These are phyloP conservation scores for Polyodon spathula DNA, from an alignment of 2,113 vertebrate species.

Conservation along the genomic window DNA sequence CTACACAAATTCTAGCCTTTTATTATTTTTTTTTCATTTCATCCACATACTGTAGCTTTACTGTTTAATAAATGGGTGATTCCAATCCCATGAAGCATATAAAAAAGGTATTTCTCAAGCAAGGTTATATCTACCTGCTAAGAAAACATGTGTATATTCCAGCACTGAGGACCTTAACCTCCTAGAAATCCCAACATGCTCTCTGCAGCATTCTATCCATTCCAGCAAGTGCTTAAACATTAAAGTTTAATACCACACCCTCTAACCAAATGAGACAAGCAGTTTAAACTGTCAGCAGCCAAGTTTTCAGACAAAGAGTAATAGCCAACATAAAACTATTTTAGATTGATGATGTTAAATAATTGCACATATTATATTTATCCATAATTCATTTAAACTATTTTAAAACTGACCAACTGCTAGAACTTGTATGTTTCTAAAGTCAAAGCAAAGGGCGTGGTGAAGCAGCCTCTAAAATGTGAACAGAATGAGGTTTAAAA, in stretches of 20 bases:
- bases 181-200: background rate
- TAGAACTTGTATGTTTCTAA: slow-evolving; percentile 3
- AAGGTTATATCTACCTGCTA: background rate
- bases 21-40: slow-evolving; percentile 17
- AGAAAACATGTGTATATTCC: background rate
- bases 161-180: fast-evolving
- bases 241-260: background rate
- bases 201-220: background rate
- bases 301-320: background rate
- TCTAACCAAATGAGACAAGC: background rate
- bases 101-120: background rate
- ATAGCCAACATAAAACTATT: background rate
- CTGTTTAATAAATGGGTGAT: too few relatives aligned
- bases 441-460: too few relatives aligned
- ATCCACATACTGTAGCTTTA: slow-evolving; percentile 2
- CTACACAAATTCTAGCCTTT: too few relatives aligned
- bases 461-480: too few relatives aligned
- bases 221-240: background rate
- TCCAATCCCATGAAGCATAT: too few relatives aligned
- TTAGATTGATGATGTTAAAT: background rate
- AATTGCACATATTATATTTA: background rate
- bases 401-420: slow-evolving; percentile 10
- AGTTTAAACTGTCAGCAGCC: background rate
- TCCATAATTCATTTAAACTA: background rate
- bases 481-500: too few relatives aligned